Conservation (phyloP, 1,140 invertebrate species). For the Drosophila malerkotliana region DNA sequence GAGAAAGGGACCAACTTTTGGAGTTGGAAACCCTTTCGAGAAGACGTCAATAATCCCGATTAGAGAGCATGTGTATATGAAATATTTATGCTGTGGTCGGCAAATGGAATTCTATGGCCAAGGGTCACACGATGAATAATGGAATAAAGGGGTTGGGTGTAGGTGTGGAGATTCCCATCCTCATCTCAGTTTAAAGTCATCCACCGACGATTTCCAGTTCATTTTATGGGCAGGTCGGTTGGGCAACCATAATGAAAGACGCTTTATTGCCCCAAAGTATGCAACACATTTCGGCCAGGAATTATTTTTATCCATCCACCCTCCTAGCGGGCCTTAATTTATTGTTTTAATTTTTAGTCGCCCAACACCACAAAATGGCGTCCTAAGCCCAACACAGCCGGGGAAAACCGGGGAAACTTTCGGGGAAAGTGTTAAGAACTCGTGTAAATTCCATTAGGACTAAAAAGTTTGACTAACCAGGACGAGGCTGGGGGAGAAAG, state of each 20-base stretch:
- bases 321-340: constrained; percentile 58
- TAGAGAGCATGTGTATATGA: constrained; percentile 58
- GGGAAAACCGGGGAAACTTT: constrained; percentile 35
- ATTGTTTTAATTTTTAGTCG: constrained; percentile 79
- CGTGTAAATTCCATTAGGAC: constrained; percentile 78
- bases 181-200: constrained; percentile 53
- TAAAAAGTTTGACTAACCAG: constrained; percentile 41
- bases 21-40: constrained; percentile 16
- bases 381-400: constrained; percentile 26
- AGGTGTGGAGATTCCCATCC: not conserved
- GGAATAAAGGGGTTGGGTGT: constrained; percentile 7
- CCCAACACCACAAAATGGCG: constrained; percentile 58
- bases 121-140: constrained; percentile 50
- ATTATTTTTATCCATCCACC: constrained; percentile 12
- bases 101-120: constrained; percentile 39
- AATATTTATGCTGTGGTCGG: constrained; percentile 52
- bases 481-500: not conserved
- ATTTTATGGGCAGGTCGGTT: constrained; percentile 51
- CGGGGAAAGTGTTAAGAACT: constrained; percentile 72
- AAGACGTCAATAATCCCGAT: constrained; percentile 41
- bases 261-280: constrained; percentile 62
- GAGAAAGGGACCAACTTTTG: not conserved
- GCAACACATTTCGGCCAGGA: constrained; percentile 27
- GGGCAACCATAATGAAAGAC: constrained; percentile 49
- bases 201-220: constrained; percentile 21